A percentile compares a stretch with the other conserved stretches of the same genome.
Conservation (phyloP, 2,888 invertebrate species). For the Pherbina coryleti region DNA sequence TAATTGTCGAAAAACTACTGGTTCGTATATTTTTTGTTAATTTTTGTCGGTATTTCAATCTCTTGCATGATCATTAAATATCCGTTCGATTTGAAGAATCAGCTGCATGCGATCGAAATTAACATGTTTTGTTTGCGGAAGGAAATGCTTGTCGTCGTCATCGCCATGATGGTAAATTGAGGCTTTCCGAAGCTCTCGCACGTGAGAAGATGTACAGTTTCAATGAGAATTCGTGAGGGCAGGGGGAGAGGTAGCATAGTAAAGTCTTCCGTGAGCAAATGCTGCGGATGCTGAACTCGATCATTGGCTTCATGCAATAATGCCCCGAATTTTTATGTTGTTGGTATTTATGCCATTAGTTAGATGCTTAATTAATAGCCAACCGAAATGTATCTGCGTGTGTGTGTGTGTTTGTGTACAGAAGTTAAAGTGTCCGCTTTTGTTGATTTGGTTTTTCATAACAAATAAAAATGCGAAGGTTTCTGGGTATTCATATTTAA, state of each 20-base stretch:
- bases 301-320: neutral
- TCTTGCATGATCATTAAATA: no score
- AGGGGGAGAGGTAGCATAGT: neutral
- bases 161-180: neutral
- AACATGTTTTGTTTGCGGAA: constrained; percentile 39
- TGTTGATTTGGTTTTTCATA: constrained; percentile 38
- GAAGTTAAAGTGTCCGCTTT: constrained; percentile 21
- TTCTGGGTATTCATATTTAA: constrained; percentile 47
- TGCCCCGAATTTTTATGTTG: neutral
- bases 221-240: neutral
- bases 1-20: no score
- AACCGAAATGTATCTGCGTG: neutral
- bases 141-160: constrained; percentile 29
- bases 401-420: neutral
- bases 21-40: no score
- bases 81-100: neutral
- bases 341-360: neutral
- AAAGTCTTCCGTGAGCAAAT: neutral
- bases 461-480: constrained; percentile 48
- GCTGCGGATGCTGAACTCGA: constrained; percentile 43
- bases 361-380: neutral
- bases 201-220: neutral
- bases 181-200: neutral
- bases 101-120: neutral
- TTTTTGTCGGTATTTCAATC: no score